Evolutionary conservation across 1,140 invertebrate genomes (phyloP).

Genomic region (Drosophila yakuba): DNA sequence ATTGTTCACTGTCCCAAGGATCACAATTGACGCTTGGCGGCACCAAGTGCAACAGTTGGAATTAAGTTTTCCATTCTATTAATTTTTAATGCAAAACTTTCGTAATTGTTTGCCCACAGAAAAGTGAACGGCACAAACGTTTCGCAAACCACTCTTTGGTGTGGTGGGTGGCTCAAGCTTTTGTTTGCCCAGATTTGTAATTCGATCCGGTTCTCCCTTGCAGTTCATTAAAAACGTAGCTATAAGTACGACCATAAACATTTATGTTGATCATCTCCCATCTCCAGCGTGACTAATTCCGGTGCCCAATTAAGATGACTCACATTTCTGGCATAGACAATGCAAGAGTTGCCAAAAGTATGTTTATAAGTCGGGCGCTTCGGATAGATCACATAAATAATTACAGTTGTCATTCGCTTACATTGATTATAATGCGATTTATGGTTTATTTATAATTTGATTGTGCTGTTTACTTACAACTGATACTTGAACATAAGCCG

Average conservation of each 20-base stretch:
- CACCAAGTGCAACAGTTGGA: conserved; percentile 46
- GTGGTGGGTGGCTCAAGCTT: conserved; percentile 42
- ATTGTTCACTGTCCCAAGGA: conserved; percentile 19
- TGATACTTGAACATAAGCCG: no score
- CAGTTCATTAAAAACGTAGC: conserved; percentile 19
- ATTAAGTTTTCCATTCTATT: conserved; percentile 64
- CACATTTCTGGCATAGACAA: conserved; percentile 4
- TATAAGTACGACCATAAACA: conserved; percentile 5
- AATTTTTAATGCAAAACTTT: conserved; percentile 70
- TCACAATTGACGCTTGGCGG: conserved; percentile 31
- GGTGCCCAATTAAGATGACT: conserved; percentile 20
- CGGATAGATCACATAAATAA: background rate
- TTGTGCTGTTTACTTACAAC: background rate
- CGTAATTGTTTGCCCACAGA: conserved; percentile 64
- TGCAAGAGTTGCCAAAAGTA: conserved; percentile 1
- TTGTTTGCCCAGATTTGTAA: conserved; percentile 36
- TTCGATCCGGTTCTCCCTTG: conserved; percentile 34
- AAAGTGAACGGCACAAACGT: conserved; percentile 66
- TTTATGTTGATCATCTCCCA: conserved; percentile 8
- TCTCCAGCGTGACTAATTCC: conserved; percentile 18
- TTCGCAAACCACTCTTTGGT: conserved; percentile 49
- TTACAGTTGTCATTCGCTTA: background rate
- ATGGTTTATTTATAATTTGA: no score
- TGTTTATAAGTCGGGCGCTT: conserved; percentile 2
- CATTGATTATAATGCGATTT: background rate